These are phyloP conservation scores for Pelagia noctiluca DNA, from an alignment of 30 jellyfish, hydroid and myxozoan species.

Conservation along the genomic window DNA sequence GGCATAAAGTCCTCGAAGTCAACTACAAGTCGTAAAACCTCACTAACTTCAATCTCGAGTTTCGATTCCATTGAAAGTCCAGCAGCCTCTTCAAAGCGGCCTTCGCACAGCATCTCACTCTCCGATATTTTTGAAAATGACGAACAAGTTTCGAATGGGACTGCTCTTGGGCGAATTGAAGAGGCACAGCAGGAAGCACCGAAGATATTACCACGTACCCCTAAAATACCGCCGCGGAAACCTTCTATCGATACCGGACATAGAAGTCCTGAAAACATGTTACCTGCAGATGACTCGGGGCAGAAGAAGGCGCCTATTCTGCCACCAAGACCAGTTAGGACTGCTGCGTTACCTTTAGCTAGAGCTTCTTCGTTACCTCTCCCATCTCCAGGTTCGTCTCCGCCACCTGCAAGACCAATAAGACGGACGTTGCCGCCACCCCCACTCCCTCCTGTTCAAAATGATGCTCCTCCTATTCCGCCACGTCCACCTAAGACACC, in stretches of 20 bases:
- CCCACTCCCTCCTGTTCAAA: slow-evolving; percentile 33
- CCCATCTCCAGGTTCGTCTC: slow-evolving; percentile 28
- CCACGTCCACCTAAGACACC: slow-evolving; percentile 89
- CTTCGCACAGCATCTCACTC: slow-evolving; percentile 19
- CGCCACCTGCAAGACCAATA: slow-evolving; percentile 43
- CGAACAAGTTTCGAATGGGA: slow-evolving; percentile 57
- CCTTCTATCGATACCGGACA: slow-evolving; percentile 34
- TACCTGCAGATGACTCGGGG: slow-evolving; percentile 18
- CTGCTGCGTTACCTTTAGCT: slow-evolving; percentile 30
- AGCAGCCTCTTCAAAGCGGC: slow-evolving; percentile 33
- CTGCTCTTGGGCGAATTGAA: slow-evolving; percentile 34
- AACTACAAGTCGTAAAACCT: slow-evolving; percentile 52
- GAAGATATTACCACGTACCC: slow-evolving; percentile 52
- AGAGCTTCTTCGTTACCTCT: slow-evolving; percentile 30
- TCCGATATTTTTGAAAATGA: slow-evolving; percentile 52
- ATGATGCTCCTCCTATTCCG: slow-evolving; percentile 83
- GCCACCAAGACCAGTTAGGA: slow-evolving; percentile 77
- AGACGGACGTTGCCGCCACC: slow-evolving; percentile 63
- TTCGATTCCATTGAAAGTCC: slow-evolving; percentile 36
- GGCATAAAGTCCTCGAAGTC: slow-evolving; percentile 90
- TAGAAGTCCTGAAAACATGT: too few species aligned
- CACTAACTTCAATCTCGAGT: slow-evolving; percentile 28
- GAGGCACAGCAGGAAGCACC: slow-evolving; percentile 41
- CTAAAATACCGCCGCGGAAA: slow-evolving; percentile 69
- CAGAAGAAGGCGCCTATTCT: slow-evolving; percentile 44